Percentiles rank a stretch among this genome's conserved stretches.
phyloP scores from a whole-genome alignment of 1,140 invertebrate genomes.

The Adoxophyes honmai region DNA sequence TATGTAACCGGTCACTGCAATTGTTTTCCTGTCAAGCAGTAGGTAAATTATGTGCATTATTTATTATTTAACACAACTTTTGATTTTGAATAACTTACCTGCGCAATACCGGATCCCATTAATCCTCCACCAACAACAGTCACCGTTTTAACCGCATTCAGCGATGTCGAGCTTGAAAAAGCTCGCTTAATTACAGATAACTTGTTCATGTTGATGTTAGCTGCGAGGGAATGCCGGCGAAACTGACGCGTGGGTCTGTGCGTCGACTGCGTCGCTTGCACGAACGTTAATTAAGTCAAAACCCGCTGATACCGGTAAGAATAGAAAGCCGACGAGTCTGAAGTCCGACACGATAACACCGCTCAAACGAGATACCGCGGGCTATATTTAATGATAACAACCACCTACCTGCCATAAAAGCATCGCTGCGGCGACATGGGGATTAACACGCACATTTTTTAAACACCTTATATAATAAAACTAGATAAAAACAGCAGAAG shows the following conservation, averaged over 20 bases:
- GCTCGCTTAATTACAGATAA: constrained; percentile 54
- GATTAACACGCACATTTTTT: constrained; percentile 6
- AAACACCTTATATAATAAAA: background rate
- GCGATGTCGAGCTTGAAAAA: constrained; percentile 50
- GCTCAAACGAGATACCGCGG: background rate
- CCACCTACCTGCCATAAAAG: constrained; percentile 8
- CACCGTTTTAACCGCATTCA: constrained; percentile 83
- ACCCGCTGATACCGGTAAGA: background rate
- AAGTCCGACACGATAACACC: constrained; percentile 10
- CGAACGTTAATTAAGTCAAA: too few species aligned
- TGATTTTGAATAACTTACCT: constrained; percentile 80
- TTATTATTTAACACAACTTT: too few species aligned
- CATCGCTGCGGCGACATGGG: background rate
- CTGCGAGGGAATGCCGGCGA: background rate
- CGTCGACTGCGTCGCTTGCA: too few species aligned
- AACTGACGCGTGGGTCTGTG: constrained; percentile 5
- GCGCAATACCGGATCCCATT: constrained; percentile 92
- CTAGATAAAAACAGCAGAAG: too few species aligned
- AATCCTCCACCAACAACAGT: constrained; percentile 90
- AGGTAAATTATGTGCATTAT: too few species aligned
- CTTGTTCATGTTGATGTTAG: constrained; percentile 47
- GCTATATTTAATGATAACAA: constrained; percentile 5
- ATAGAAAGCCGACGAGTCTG: constrained; percentile 4
- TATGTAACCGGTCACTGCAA: too few species aligned
- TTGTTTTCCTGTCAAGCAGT: too few species aligned